phyloP scores from a whole-genome alignment of 2,888 invertebrate genomes.

The Lasioglossum malachurum region DNA sequence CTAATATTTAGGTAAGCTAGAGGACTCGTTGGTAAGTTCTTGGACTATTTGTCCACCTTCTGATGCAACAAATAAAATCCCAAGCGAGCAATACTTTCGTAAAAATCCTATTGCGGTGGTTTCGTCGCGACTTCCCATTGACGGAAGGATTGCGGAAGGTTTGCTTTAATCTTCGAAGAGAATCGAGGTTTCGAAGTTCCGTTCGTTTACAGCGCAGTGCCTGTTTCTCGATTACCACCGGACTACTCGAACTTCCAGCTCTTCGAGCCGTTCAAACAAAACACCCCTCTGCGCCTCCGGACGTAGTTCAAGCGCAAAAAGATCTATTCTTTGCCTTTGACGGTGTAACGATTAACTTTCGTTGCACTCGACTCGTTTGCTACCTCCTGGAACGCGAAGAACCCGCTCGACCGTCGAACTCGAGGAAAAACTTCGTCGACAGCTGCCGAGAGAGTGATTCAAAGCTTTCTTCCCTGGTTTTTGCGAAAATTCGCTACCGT shows the following conservation, averaged over 20 bases:
- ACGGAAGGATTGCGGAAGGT: background rate
- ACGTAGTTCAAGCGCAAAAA: constrained; percentile 11
- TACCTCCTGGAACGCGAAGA: background rate
- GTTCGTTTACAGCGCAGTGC: background rate
- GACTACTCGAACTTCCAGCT: background rate
- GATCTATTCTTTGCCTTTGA: constrained; percentile 7
- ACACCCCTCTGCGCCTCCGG: background rate
- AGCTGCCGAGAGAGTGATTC: constrained; percentile 5
- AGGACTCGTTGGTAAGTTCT: too few relatives aligned
- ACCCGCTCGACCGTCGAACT: background rate
- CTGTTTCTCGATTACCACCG: background rate
- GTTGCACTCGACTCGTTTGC: background rate
- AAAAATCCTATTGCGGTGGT: background rate
- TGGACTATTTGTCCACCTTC: too few relatives aligned
- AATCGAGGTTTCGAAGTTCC: background rate
- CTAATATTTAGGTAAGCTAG: too few relatives aligned
- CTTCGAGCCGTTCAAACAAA: background rate
- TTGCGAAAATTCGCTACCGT: background rate
- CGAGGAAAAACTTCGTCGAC: constrained; percentile 1
- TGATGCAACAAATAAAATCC: too few relatives aligned
- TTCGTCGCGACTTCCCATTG: background rate
- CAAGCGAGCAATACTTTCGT: too few relatives aligned
- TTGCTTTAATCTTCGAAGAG: background rate
- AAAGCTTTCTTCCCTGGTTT: background rate
- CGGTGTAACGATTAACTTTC: constrained; percentile 14